A percentile compares a stretch with the other conserved stretches of the same genome.
Evolutionary conservation across 2,797 vertebrate species (phyloP).

Genomic region (Malacoraja senta): DNA sequence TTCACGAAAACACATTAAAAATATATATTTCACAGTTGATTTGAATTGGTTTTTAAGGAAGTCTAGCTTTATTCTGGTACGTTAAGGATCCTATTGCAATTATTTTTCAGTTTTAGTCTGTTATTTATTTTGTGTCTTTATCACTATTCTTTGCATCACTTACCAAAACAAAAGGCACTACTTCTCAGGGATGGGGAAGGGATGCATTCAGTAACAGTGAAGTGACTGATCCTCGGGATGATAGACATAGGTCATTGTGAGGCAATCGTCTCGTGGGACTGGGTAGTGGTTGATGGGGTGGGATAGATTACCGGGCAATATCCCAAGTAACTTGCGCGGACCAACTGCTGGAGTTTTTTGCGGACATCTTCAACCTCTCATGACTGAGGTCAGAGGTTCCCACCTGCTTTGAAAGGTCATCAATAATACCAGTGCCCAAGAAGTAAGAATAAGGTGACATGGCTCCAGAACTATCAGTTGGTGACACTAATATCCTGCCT

Average conservation of each 20-base stretch:
- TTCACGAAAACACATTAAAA: background rate
- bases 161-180: background rate
- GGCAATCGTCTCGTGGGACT: background rate
- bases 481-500: too few species aligned
- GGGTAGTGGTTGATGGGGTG: background rate
- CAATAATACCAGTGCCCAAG: too few species aligned
- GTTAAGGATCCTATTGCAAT: background rate
- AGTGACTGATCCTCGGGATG: background rate
- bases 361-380: too few species aligned
- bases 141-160: background rate
- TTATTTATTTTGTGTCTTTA: background rate
- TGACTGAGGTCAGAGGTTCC: too few species aligned
- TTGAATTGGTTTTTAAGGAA: slow-evolving; percentile 44
- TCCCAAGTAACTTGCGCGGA: too few species aligned
- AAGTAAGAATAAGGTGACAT: too few species aligned
- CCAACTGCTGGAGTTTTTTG: too few species aligned
- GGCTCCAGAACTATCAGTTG: too few species aligned
- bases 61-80: background rate
- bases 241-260: background rate
- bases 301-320: too few species aligned
- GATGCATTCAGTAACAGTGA: background rate
- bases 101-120: slow-evolving; percentile 19
- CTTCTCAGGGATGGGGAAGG: background rate
- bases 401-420: too few species aligned
- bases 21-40: slow-evolving; percentile 43